A percentile compares a stretch with the other conserved stretches of the same genome.
Evolutionary conservation across 2,888 invertebrate genomes (phyloP).

Genomic region (Rotaria sp.): DNA sequence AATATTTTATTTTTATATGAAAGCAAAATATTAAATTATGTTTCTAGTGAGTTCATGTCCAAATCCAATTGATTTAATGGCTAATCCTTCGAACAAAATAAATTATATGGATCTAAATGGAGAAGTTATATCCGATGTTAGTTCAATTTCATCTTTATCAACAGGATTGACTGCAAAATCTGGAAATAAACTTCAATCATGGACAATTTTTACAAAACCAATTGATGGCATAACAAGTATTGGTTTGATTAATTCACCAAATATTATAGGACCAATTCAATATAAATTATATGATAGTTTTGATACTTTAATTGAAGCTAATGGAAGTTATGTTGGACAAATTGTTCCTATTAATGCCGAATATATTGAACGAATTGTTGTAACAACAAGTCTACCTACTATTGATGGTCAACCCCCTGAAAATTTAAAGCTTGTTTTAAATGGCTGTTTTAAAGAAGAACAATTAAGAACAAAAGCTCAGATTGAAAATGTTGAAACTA

Average conservation of each 20-base stretch:
- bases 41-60: background rate
- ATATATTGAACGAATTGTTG: background rate
- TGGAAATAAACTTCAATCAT: background rate
- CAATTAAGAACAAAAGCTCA: background rate
- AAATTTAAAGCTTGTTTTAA: background rate
- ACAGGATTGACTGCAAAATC: background rate
- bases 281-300: background rate
- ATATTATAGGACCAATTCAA: background rate
- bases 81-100: background rate
- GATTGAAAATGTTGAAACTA: background rate
- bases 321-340: background rate
- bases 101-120: background rate
- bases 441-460: background rate
- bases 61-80: background rate
- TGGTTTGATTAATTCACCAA: background rate
- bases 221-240: background rate
- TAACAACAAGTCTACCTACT: background rate
- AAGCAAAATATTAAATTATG: too few species aligned
- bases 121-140: background rate
- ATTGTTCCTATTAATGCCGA: background rate
- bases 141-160: background rate
- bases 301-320: background rate
- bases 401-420: background rate
- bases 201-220: background rate
- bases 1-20: too few species aligned